Evolutionary conservation across 1,140 invertebrate genomes (phyloP), one percentile per base, ranked within the genome.

Genomic region (Caenorhabditis remanei): DNA sequence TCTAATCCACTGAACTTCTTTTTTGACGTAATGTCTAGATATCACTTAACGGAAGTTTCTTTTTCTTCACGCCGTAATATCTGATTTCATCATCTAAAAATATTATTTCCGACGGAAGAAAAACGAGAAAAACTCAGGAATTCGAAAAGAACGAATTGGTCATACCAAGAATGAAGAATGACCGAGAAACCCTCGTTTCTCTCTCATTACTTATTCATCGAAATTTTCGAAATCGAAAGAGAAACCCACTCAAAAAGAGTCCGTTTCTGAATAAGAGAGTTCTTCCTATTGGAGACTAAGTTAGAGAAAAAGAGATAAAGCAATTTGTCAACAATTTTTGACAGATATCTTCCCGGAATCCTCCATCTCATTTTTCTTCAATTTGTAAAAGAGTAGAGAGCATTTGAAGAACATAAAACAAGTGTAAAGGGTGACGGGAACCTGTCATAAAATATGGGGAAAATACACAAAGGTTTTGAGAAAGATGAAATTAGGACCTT

Each of bases 311-410:
- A 40, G 24, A 46, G 8, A n/a, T 11, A 40, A 13, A 14, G 63
- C 46, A 79, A 79, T 79, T 79, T 79, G 71, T 79, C 71, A 79
- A 50, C 71, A 79, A 79, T 79, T 48, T 53, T 21, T 79, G 71
- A 79, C 46, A 79, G 71, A 75, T 75, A 75, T 48, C 24, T 65
- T 40, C 24, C 41, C 43, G 41, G 41, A 13, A 9, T 4, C 11
- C 32, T 8, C 58, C 16, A 21, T 19, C 58, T 61, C 58, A 61
- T 61, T 67, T 67, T 67, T 67, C 32, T 7, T 67, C 65, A 16
- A 43, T 71, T 71, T 71, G 16, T n/a, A 46, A 71, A 63, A 58
- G 8, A 21, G 32, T 32, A 65, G 32, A 40, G 58, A 21, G 58
- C n/a, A 32, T 61, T n/a, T 21, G 19, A 32, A 21, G 56, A 21